phyloP scores from a whole-genome alignment of 2,888 invertebrate genomes.

The Epinotia nisella region DNA sequence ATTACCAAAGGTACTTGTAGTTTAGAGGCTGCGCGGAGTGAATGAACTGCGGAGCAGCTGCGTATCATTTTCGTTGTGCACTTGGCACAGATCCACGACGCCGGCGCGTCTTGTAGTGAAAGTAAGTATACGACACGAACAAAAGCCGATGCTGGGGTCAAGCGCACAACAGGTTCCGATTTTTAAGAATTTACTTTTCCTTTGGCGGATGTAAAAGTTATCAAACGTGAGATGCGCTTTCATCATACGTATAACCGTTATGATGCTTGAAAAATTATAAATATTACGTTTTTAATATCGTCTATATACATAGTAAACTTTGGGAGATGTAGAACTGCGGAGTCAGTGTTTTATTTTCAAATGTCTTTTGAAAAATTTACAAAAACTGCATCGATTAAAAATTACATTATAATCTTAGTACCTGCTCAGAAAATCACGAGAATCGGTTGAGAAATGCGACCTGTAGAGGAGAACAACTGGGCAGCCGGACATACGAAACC shows the following conservation, averaged over 20 bases:
- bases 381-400: too few species aligned
- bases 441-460: too few species aligned
- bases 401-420: too few species aligned
- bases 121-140: slow-evolving; percentile 65
- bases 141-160: slow-evolving; percentile 69
- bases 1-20: slow-evolving; percentile 5
- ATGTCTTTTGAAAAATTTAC: too few species aligned
- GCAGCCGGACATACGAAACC: too few species aligned
- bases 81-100: slow-evolving; percentile 48
- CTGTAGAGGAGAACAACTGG: too few species aligned
- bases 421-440: too few species aligned
- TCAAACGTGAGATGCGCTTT: slow-evolving; percentile 33
- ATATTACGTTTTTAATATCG: neutral
- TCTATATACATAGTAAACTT: neutral
- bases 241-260: neutral
- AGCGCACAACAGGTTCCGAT: slow-evolving; percentile 72
- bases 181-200: slow-evolving; percentile 65
- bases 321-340: too few species aligned
- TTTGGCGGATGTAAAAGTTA: slow-evolving; percentile 74
- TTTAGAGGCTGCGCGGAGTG: slow-evolving; percentile 10
- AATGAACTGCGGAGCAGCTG: slow-evolving; percentile 26
- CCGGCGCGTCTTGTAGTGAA: slow-evolving; percentile 62
- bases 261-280: neutral
- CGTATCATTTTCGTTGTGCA: slow-evolving; percentile 38
- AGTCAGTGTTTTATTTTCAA: too few species aligned